Conservation (phyloP, 2,888 invertebrate genomes). For the Amitus sp. region DNA sequence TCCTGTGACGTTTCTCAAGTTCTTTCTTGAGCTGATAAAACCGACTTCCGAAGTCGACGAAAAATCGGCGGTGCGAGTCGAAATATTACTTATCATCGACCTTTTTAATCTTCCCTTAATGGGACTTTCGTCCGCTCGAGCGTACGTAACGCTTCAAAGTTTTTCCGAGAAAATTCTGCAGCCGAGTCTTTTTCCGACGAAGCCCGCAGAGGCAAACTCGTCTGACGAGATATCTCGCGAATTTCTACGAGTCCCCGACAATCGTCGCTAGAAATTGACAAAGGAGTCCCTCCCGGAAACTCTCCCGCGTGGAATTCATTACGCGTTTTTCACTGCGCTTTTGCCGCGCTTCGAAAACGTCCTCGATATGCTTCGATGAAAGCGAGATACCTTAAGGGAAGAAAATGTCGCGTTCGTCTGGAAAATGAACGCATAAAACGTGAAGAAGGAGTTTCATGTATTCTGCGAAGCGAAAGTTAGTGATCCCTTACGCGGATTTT, state of each 20-base stretch:
- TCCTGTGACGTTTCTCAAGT: no score
- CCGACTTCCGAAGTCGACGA: no score
- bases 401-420: neutral
- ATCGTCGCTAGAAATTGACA: neutral
- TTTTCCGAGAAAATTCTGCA: neutral
- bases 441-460: no score
- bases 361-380: neutral
- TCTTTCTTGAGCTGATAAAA: no score
- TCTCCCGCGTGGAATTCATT: no score
- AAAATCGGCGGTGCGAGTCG: no score
- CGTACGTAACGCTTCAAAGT: neutral
- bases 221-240: neutral
- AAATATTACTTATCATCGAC: conserved; percentile 1
- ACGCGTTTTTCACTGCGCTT: no score
- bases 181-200: neutral
- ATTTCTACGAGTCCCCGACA: neutral
- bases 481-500: no score
- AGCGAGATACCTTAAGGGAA: neutral
- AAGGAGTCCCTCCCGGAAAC: neutral
- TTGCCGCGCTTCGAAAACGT: neutral
- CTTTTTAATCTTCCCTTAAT: conserved; percentile 2
- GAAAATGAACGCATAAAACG: neutral
- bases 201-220: neutral
- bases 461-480: no score
- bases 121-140: conserved; percentile 1